A percentile compares a stretch with the other conserved stretches of the same genome.
These are phyloP conservation scores for Megaustenia siamemsis DNA, from an alignment of 2,888 invertebrate species.

Conservation along the genomic window DNA sequence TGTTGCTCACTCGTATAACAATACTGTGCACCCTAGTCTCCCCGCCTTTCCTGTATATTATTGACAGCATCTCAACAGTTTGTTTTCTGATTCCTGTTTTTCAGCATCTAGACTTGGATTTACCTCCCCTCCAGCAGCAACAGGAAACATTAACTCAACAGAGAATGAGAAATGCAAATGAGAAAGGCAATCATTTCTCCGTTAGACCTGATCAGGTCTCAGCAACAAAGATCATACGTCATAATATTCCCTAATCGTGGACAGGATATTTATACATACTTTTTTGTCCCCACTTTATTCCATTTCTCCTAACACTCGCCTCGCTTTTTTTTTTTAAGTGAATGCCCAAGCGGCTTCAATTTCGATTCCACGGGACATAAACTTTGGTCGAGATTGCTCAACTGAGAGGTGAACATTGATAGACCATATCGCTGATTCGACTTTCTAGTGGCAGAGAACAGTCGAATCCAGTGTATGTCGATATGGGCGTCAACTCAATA, in stretches of 20 bases:
- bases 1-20: no score
- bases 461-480: not conserved
- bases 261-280: not conserved
- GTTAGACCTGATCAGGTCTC: not conserved
- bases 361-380: constrained; percentile 4
- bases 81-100: not conserved
- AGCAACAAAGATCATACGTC: not conserved
- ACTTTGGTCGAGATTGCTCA: not conserved
- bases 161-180: constrained; percentile 26
- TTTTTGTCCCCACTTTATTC: not conserved
- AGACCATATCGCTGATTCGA: not conserved
- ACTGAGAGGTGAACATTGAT: not conserved
- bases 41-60: no score
- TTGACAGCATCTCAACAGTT: no score
- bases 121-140: not conserved
- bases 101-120: not conserved
- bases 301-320: not conserved
- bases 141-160: not conserved
- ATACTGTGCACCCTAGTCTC: no score
- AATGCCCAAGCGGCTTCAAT: not conserved
- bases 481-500: not conserved
- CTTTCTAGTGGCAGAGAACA: not conserved
- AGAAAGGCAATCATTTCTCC: not conserved
- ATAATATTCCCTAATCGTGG: not conserved
- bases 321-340: not conserved